A percentile compares a stretch with the other conserved stretches of the same genome.
phyloP scores from a whole-genome alignment of 2,888 invertebrate genomes.

The Thera obeliscata region DNA sequence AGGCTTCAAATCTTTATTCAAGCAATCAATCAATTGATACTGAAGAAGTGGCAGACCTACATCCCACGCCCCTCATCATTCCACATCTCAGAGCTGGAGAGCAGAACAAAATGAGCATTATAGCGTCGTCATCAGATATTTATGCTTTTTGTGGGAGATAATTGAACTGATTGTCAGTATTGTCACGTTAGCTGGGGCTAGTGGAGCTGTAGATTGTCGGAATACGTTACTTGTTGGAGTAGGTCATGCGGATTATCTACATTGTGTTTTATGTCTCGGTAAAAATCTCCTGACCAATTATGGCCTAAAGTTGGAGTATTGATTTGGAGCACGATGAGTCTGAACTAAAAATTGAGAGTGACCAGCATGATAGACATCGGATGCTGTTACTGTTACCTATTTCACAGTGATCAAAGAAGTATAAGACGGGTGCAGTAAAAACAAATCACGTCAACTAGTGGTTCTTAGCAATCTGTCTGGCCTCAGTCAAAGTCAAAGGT shows the following conservation, averaged over 20 bases:
- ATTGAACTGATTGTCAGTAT: slow-evolving; percentile 19
- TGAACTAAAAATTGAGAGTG: no score
- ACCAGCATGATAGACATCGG: no score
- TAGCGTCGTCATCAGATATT: slow-evolving; percentile 22
- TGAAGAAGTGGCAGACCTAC: neutral
- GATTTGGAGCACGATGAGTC: no score
- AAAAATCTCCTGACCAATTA: no score
- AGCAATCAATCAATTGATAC: neutral
- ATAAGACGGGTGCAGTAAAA: no score
- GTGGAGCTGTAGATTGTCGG: slow-evolving; percentile 1
- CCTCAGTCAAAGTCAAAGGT: no score
- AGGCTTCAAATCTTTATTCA: neutral
- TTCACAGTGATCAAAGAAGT: no score
- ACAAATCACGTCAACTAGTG: no score
- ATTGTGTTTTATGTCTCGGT: no score
- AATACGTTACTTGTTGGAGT: neutral
- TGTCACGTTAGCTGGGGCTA: slow-evolving; percentile 19
- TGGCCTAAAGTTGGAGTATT: no score
- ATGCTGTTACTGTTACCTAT: no score
- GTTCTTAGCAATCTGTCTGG: no score
- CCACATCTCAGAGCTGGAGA: slow-evolving; percentile 23
- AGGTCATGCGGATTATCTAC: slow-evolving; percentile 12
- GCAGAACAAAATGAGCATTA: slow-evolving; percentile 28
- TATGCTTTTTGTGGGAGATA: slow-evolving; percentile 24
- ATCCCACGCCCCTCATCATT: slow-evolving; percentile 23